phyloP scores from a whole-genome alignment of 2,113 vertebrate genomes.

The Rafetus swinhoei region DNA sequence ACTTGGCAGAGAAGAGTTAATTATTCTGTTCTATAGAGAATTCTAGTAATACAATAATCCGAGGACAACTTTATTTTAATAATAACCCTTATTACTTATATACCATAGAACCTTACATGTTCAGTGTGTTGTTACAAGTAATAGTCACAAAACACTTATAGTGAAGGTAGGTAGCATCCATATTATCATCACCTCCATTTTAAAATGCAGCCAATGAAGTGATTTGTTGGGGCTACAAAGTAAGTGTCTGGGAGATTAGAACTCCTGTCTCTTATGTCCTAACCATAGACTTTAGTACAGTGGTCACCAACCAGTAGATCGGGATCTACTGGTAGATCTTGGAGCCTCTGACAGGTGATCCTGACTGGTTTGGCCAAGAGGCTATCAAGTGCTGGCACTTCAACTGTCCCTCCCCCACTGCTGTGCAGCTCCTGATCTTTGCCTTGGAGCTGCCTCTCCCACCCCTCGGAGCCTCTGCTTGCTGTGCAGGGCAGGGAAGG shows the following conservation, averaged over 20 bases:
- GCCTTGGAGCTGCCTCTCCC: no score
- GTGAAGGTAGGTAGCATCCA: background rate
- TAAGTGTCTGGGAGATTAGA: background rate
- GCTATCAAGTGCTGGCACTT: no score
- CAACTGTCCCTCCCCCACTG: no score
- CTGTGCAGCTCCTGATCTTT: no score
- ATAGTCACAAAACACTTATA: background rate
- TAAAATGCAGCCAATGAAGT: background rate
- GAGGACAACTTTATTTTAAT: slow-evolving; percentile 44
- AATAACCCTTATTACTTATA: slow-evolving; percentile 8
- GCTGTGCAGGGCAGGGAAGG: no score
- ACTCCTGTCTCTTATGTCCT: background rate
- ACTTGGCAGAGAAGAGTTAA: background rate
- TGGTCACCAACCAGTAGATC: no score
- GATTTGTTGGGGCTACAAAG: background rate
- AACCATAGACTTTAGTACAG: background rate
- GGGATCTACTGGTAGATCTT: no score
- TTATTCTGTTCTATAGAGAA: slow-evolving; percentile 21
- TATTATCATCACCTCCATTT: accelerated
- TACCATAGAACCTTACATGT: background rate
- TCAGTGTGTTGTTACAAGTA: background rate
- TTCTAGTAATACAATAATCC: slow-evolving; percentile 13
- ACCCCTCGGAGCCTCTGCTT: no score
- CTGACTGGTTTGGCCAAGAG: no score
- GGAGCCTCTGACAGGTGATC: no score